phyloP scores from a whole-genome alignment of 2,113 vertebrate genomes.

The Terrapene triunguis region DNA sequence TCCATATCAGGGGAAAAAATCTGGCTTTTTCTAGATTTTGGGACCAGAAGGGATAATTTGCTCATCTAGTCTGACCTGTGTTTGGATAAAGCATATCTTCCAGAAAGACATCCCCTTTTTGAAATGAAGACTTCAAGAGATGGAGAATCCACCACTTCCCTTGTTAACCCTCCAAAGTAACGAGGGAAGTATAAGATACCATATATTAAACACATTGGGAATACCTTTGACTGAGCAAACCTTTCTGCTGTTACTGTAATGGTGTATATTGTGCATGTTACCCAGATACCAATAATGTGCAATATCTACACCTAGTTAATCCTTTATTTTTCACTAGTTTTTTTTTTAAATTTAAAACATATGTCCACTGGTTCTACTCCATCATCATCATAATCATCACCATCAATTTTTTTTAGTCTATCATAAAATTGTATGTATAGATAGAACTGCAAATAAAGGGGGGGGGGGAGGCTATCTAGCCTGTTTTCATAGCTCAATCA shows the following conservation, averaged over 20 bases:
- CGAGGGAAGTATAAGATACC: background rate
- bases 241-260: background rate
- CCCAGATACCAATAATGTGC: background rate
- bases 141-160: background rate
- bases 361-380: background rate
- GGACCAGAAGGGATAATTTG: background rate
- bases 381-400: background rate
- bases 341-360: background rate
- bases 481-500: background rate
- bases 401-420: background rate
- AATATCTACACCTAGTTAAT: background rate
- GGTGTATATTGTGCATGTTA: background rate
- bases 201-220: background rate
- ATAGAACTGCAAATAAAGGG: background rate
- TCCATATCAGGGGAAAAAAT: background rate
- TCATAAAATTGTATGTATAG: background rate
- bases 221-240: background rate
- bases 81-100: background rate
- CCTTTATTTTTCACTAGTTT: background rate
- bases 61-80: background rate
- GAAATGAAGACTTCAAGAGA: background rate
- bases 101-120: background rate
- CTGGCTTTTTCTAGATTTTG: background rate
- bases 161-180: background rate
- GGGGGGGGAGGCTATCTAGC: rapidly evolving